Base-by-base conservation (phyloP, 2,797 vertebrate species). In the Masticophis lateralis region DNA sequence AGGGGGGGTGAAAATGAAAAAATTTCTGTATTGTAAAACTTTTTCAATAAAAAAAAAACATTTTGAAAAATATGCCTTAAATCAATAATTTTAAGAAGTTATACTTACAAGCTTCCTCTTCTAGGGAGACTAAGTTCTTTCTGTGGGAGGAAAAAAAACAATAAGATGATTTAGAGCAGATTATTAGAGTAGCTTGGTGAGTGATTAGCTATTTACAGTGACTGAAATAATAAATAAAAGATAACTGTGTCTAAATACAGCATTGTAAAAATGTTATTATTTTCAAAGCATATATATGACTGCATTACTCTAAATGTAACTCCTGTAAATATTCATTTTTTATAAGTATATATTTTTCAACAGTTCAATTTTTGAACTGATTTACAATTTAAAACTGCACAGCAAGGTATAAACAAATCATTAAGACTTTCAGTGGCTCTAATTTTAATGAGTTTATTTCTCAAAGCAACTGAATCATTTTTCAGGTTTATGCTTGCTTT, bases 101-200 rank as follows among this genome's bases (percentile, higher is more conserved):
- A 91, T 97, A 98, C 98, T 98, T 97, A 98, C 98, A 98, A 98
- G 93, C 98, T 98, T 97, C 98, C 98, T 98, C 98, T 98, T 97
- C 98, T 97, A 94, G 98, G 98, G 95, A 98, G 98, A 94, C 98
- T 98, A 94, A 98, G 97, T 91, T 98, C 98, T 94, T 98, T 98
- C 98, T 98, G 43, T 83, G 74, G 97, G 91, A 93, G 96, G 94
- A 96, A 89, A 97, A 95, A 47, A 87, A 89, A 1, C 32, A 60
- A 18, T 89, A 25, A 56, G 13, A 60, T 60, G 25, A 89, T 51
- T 89, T 51, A 66, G 25, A 43, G 2, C 22, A 89, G 18, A 47
- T 61, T 59, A 89, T 83, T 47, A 47, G 43, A 83, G 20, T 47
- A 25, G 4, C 37, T 83, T 47, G 74, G 4, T 83, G 74, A 83